Percentiles rank a stretch among this genome's conserved stretches.
Evolutionary conservation across 2,888 invertebrate species (phyloP).

Genomic region (Drosophila macrospina): DNA sequence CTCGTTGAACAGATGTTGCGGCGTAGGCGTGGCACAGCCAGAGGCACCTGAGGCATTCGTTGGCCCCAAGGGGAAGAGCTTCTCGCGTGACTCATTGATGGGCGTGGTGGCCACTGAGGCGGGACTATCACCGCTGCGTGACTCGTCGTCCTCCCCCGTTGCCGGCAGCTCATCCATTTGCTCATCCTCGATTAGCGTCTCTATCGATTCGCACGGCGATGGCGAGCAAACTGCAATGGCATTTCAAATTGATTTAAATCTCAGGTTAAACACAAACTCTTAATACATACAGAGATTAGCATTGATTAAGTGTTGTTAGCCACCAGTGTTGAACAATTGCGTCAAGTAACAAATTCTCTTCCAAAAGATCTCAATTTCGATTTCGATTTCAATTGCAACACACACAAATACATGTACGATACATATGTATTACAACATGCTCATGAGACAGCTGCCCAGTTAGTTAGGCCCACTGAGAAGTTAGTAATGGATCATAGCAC

Average conservation of each 20-base stretch:
- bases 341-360: slow-evolving; percentile 5
- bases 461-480: slow-evolving; percentile 20
- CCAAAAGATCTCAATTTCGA: no score
- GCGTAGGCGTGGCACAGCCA: slow-evolving; percentile 66
- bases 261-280: not conserved
- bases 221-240: slow-evolving; percentile 90
- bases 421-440: slow-evolving; percentile 42
- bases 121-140: slow-evolving; percentile 59
- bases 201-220: slow-evolving; percentile 91
- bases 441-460: slow-evolving; percentile 34
- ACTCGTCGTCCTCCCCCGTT: slow-evolving; percentile 57
- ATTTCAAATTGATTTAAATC: slow-evolving; percentile 14
- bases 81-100: slow-evolving; percentile 84
- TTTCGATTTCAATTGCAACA: slow-evolving; percentile 4
- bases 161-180: slow-evolving; percentile 57
- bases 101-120: slow-evolving; percentile 77
- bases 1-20: slow-evolving; percentile 76
- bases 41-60: slow-evolving; percentile 84
- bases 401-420: slow-evolving; percentile 20
- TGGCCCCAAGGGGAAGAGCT: slow-evolving; percentile 63
- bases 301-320: slow-evolving; percentile 30
- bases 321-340: slow-evolving; percentile 9
- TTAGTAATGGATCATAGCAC: slow-evolving; percentile 42
- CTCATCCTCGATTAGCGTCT: slow-evolving; percentile 88
- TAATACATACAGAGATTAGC: slow-evolving; percentile 44